Evolutionary conservation across 1,140 invertebrate species (phyloP).

Genomic region (Drosophila lini): DNA sequence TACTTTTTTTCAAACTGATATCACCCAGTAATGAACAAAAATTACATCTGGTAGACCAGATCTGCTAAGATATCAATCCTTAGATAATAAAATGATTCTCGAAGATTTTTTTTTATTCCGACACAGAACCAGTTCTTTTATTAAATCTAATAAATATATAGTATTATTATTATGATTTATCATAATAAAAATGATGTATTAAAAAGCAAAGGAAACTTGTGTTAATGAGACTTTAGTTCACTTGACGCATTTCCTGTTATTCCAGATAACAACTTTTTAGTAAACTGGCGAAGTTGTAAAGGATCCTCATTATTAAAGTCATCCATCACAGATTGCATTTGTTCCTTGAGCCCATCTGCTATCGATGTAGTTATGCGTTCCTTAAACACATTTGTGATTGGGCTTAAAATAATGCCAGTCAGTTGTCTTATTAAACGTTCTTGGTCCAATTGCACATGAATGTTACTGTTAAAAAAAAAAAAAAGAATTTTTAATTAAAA

Average conservation of each 20-base stretch:
- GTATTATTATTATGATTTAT: no score
- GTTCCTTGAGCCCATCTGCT: conserved; percentile 72
- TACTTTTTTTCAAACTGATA: no score
- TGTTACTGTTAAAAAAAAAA: conserved; percentile 54
- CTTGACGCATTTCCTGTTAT: conserved; percentile 41
- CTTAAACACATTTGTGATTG: conserved; percentile 77
- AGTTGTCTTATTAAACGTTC: conserved; percentile 63
- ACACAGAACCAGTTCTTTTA: no score
- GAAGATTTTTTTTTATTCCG: no score
- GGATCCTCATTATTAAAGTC: conserved; percentile 79
- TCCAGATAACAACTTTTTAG: conserved; percentile 65
- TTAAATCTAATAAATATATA: no score
- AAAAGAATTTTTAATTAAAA: neutral
- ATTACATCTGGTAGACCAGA: no score
- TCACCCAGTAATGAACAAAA: no score
- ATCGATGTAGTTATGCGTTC: conserved; percentile 78
- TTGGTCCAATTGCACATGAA: conserved; percentile 75
- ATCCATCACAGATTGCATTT: conserved; percentile 76
- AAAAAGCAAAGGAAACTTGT: neutral
- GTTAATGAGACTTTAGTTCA: neutral
- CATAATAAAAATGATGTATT: no score
- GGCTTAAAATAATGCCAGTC: conserved; percentile 73
- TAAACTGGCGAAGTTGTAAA: conserved; percentile 66
- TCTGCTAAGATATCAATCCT: no score
- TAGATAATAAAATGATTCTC: no score